Conservation (phyloP, 2,113 vertebrate genomes). For the Acinonyx jubatus region DNA sequence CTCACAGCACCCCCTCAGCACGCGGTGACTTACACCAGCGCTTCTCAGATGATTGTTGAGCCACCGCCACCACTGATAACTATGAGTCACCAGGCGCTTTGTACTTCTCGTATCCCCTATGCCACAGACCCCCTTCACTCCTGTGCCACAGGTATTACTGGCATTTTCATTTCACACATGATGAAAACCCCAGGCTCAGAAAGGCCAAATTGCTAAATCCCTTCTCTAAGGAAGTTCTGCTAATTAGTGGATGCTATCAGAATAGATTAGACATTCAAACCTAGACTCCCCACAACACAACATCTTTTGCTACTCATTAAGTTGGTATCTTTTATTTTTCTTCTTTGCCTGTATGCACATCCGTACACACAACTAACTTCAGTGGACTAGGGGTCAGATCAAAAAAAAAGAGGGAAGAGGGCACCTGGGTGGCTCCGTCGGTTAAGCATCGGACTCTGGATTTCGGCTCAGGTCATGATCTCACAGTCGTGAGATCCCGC, state of each 20-base stretch:
- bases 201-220: neutral
- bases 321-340: neutral
- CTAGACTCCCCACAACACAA: neutral
- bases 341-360: neutral
- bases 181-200: neutral
- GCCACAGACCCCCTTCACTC: too few relatives aligned
- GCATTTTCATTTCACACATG: neutral
- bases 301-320: neutral
- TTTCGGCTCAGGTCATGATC: too few relatives aligned
- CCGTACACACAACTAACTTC: neutral
- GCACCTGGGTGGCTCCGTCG: too few relatives aligned
- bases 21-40: neutral
- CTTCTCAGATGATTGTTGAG: neutral
- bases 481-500: too few relatives aligned
- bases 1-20: neutral
- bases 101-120: fast-evolving
- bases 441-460: too few relatives aligned
- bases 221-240: neutral
- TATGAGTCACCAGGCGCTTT: neutral
- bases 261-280: neutral
- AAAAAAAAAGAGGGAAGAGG: neutral
- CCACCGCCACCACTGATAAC: neutral
- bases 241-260: neutral
- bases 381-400: neutral
- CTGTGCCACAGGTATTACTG: neutral